phyloP scores from a whole-genome alignment of 2,113 vertebrate genomes.

The Arvicanthis niloticus region DNA sequence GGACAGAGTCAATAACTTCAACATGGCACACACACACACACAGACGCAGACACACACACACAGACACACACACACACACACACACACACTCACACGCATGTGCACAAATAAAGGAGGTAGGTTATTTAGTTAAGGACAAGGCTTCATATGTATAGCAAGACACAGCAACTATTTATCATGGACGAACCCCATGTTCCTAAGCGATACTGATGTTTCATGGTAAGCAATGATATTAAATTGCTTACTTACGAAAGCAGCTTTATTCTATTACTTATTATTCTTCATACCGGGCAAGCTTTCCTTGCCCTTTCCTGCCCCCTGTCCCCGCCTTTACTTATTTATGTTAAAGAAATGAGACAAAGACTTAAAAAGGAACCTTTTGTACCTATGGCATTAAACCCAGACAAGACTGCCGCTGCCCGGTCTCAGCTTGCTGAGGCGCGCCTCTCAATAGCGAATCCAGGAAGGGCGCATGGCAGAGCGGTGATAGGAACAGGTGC shows the following conservation, averaged over 20 bases:
- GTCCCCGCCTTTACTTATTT: background rate
- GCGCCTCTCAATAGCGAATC: background rate
- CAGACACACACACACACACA: no score
- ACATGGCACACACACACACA: background rate
- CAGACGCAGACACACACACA: no score
- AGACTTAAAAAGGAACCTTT: background rate
- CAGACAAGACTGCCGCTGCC: background rate
- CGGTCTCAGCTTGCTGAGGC: background rate
- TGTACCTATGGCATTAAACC: background rate
- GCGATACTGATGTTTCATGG: background rate
- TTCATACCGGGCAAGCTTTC: background rate
- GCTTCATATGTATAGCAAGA: background rate
- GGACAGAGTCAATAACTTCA: background rate
- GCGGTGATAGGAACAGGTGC: background rate
- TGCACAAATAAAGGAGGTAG: background rate
- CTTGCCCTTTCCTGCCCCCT: background rate
- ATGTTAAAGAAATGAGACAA: constrained; percentile 5
- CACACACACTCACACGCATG: background rate
- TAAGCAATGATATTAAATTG: background rate
- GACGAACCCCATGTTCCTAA: constrained; percentile 11
- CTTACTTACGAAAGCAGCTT: background rate
- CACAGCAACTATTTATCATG: background rate
- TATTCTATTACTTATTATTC: background rate
- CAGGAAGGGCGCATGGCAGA: background rate
- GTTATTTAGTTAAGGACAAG: background rate